These are phyloP conservation scores for Caretta caretta DNA, from an alignment of 2,113 vertebrate species.

Conservation along the genomic window DNA sequence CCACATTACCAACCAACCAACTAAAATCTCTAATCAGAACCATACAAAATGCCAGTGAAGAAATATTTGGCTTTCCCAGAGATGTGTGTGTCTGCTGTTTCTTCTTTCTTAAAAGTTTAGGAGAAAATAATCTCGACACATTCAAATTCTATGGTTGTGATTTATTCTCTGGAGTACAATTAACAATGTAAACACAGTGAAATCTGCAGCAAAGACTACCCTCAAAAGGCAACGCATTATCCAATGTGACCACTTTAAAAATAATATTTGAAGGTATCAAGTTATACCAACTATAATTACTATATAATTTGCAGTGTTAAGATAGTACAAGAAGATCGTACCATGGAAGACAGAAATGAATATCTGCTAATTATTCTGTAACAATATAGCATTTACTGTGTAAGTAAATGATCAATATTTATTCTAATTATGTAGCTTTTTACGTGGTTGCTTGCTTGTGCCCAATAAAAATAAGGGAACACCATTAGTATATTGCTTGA, in stretches of 20 bases:
- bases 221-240: background rate
- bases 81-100: background rate
- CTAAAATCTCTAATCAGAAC: background rate
- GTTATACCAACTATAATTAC: conserved; percentile 47
- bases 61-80: background rate
- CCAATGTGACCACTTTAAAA: background rate
- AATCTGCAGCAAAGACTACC: background rate
- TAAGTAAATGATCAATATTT: conserved; percentile 69
- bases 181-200: background rate
- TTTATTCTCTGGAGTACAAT: background rate
- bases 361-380: conserved; percentile 32
- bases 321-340: conserved; percentile 55
- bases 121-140: background rate
- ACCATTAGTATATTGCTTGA: background rate
- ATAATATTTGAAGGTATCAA: background rate
- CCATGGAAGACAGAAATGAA: conserved; percentile 54
- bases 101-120: background rate
- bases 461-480: conserved; percentile 33
- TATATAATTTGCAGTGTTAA: conserved; percentile 56
- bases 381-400: conserved; percentile 44
- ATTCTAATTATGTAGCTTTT: conserved; percentile 54
- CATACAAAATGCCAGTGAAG: background rate
- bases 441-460: conserved; percentile 35
- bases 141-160: background rate
- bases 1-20: background rate